Conservation (phyloP, 2,113 vertebrate genomes). For the Alligator sinensis region DNA sequence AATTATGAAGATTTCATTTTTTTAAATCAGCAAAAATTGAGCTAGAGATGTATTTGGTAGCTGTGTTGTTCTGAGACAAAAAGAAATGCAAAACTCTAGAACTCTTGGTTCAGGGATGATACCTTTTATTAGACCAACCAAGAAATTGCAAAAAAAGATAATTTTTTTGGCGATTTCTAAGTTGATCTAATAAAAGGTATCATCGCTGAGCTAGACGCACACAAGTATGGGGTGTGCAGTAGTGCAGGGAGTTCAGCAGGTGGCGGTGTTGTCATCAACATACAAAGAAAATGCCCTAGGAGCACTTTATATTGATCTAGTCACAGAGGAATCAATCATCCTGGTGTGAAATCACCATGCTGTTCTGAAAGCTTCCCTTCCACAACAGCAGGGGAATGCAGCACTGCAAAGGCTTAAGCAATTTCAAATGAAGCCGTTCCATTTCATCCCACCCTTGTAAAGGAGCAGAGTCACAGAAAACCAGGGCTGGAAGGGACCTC, state of each 20-base stretch:
- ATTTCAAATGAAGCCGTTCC: background rate
- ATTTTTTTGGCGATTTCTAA: too few species aligned
- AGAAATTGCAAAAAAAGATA: too few species aligned
- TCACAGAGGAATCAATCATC: background rate
- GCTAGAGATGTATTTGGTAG: too few species aligned
- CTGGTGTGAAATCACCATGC: background rate
- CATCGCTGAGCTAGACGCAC: background rate
- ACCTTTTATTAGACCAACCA: too few species aligned
- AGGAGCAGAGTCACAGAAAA: background rate
- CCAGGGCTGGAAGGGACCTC: background rate
- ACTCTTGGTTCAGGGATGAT: too few species aligned
- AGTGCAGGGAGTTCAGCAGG: constrained; percentile 37
- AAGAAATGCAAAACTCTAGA: too few species aligned
- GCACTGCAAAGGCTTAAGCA: background rate
- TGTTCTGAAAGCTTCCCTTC: background rate
- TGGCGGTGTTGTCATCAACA: constrained; percentile 1
- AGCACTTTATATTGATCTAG: background rate
- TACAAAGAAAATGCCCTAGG: background rate
- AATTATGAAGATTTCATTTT: too few species aligned
- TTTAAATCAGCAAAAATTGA: too few species aligned
- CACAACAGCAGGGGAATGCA: background rate
- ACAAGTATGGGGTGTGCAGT: background rate
- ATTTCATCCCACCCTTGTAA: background rate
- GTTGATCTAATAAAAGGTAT: too few species aligned
- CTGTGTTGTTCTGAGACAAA: too few species aligned